A percentile compares a stretch with the other conserved stretches of the same genome.
phyloP scores from a whole-genome alignment of 2,888 invertebrate genomes.

The Drosophila ustulata region DNA sequence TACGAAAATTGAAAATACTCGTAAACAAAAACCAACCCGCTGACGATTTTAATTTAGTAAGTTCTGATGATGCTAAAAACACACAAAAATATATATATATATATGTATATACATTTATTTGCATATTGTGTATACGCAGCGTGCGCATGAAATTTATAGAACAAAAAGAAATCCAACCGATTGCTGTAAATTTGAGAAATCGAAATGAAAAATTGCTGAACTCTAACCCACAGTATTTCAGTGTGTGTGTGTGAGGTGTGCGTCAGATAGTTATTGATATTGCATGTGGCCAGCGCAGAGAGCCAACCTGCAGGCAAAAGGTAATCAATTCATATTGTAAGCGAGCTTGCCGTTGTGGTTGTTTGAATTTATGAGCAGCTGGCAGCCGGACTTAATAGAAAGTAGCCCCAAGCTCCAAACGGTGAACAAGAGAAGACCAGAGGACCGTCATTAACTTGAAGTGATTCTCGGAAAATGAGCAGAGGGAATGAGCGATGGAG shows the following conservation, averaged over 20 bases:
- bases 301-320: slow-evolving; percentile 35
- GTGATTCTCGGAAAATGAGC: slow-evolving; percentile 48
- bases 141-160: slow-evolving; percentile 23
- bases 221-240: slow-evolving; percentile 9
- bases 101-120: slow-evolving; percentile 3
- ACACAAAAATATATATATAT: slow-evolving; percentile 12
- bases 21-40: slow-evolving; percentile 64
- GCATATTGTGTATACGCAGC: slow-evolving; percentile 17
- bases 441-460: slow-evolving; percentile 59
- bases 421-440: slow-evolving; percentile 14
- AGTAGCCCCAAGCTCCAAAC: slow-evolving; percentile 4
- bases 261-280: slow-evolving; percentile 72
- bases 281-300: slow-evolving; percentile 29
- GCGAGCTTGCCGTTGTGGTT: slow-evolving; percentile 38
- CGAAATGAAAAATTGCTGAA: slow-evolving; percentile 66
- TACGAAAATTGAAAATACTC: slow-evolving; percentile 70
- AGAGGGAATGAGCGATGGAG: slow-evolving; percentile 30
- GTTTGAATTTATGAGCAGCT: slow-evolving; percentile 57
- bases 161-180: slow-evolving; percentile 13
- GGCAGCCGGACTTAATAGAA: slow-evolving; percentile 38
- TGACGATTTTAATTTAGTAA: slow-evolving; percentile 78
- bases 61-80: slow-evolving; percentile 66
- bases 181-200: slow-evolving; percentile 54
- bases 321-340: slow-evolving; percentile 75
- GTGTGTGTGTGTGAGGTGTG: slow-evolving; percentile 18